Conservation (phyloP, 2,888 invertebrate species). For the Tetrapedia diversipes region DNA sequence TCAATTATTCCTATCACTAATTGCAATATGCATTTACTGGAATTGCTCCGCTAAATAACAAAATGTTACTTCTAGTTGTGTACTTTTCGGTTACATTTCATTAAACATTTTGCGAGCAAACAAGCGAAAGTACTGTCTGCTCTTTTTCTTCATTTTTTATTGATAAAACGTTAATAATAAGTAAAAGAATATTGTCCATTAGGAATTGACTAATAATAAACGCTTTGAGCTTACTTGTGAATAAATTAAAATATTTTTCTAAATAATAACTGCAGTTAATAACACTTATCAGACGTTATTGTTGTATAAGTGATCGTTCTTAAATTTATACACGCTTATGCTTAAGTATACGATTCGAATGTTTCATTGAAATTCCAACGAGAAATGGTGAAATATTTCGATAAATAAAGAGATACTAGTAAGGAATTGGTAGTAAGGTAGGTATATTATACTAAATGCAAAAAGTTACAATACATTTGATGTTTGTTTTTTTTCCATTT, state of each 20-base stretch:
- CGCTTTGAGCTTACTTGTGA: background rate
- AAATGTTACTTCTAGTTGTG: background rate
- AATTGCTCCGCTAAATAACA: background rate
- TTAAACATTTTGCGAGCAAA: background rate
- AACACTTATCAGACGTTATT: slow-evolving; percentile 25
- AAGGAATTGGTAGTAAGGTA: slow-evolving; percentile 77
- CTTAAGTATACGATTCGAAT: slow-evolving; percentile 1
- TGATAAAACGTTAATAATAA: background rate
- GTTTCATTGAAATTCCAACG: slow-evolving; percentile 5
- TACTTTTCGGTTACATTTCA: background rate
- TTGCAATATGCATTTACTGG: background rate
- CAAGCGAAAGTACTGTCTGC: background rate
- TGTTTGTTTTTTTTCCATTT: slow-evolving; percentile 72
- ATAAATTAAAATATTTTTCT: slow-evolving; percentile 5
- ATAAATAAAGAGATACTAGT: slow-evolving; percentile 62
- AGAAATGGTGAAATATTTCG: slow-evolving; percentile 33
- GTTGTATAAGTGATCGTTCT: background rate
- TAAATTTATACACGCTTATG: slow-evolving; percentile 13
- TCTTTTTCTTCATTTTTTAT: background rate
- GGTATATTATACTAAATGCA: slow-evolving; percentile 82
- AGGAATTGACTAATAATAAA: background rate
- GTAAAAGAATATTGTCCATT: background rate
- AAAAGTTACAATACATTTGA: slow-evolving; percentile 80
- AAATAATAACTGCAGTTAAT: slow-evolving; percentile 14
- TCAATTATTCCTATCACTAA: background rate